Conservation (phyloP, 2,113 vertebrate species). For the Brachypteracias leptosomus region DNA sequence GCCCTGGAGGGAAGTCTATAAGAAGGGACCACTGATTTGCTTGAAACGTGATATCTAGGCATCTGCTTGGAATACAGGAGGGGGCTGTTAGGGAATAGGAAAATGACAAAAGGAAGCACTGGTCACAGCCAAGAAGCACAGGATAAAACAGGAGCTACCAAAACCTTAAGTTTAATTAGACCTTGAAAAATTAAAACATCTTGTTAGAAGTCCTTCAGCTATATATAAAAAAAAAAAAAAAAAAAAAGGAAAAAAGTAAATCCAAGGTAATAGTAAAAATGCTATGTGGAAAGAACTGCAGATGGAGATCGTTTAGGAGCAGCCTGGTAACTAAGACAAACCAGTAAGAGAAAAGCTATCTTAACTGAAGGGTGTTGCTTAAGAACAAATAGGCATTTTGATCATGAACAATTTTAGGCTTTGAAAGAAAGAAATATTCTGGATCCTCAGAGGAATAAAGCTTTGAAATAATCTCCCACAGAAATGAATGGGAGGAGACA, state of each 20-base stretch:
- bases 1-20: not conserved
- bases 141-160: not conserved
- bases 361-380: not conserved
- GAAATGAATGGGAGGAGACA: not conserved
- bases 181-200: not conserved
- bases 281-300: not conserved
- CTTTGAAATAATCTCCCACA: not conserved
- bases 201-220: not conserved
- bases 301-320: not conserved
- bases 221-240: not conserved
- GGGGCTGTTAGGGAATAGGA: not conserved
- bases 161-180: not conserved
- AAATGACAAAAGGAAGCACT: not conserved
- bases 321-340: not conserved
- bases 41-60: not conserved
- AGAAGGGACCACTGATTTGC: not conserved
- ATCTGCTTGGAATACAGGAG: not conserved
- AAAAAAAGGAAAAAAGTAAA: too few relatives aligned
- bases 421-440: not conserved
- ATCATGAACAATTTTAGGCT: not conserved
- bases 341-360: not conserved
- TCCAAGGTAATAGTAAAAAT: not conserved
- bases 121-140: not conserved
- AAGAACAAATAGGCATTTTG: not conserved
- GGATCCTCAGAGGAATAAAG: conserved; percentile 3